Conservation (phyloP, 2,797 vertebrate genomes). For the Heterohyrax brucei region DNA sequence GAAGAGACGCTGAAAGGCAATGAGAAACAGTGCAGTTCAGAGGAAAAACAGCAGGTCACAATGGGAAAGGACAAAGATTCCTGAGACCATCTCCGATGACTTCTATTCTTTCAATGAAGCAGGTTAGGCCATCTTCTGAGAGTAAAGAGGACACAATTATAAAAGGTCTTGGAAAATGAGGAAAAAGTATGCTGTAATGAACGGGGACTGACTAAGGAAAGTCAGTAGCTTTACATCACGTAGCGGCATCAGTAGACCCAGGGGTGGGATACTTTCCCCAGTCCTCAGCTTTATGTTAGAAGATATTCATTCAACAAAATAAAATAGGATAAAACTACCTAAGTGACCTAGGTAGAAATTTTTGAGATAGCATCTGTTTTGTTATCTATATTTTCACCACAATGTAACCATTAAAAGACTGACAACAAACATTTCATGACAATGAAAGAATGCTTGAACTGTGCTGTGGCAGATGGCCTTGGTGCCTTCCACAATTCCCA, state of each 20-base stretch:
- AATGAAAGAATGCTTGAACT: not conserved
- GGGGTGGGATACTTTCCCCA: not conserved
- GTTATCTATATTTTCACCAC: too few species aligned
- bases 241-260: not conserved
- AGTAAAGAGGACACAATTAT: not conserved
- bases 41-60: not conserved
- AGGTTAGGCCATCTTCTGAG: not conserved
- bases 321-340: not conserved
- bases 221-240: not conserved
- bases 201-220: not conserved
- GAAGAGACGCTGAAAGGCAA: not conserved
- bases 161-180: not conserved
- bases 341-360: too few species aligned
- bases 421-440: constrained; percentile 45
- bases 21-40: not conserved
- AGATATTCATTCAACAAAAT: constrained; percentile 55
- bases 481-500: not conserved
- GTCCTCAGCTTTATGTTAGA: not conserved
- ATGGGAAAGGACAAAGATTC: not conserved
- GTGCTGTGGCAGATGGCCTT: not conserved
- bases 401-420: constrained; percentile 23
- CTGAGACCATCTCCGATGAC: not conserved
- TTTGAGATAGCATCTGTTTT: too few species aligned
- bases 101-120: not conserved
- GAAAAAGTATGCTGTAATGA: not conserved